Base-by-base conservation (phyloP, 2,888 invertebrate genomes). In the Pegoplata infirma region DNA sequence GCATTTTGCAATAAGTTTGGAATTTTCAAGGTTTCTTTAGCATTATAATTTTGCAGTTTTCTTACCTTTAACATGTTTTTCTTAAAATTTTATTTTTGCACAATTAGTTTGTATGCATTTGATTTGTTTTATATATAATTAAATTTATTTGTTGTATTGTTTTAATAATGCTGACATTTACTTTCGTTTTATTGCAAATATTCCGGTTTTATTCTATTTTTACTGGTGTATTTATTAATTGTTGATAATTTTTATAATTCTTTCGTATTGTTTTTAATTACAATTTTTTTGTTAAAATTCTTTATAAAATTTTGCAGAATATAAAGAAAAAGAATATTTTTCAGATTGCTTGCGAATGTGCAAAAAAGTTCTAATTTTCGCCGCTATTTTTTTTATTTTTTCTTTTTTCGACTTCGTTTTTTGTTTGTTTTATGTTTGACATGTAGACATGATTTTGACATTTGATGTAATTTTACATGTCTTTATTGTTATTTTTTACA, bases 41-140 rank as follows among this genome's bases (percentile, higher is more conserved):
- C 7, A n/a, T 8, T 47, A 17, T n/a, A n/a, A n/a, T n/a, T 40
- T 40, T 14, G 25, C n/a, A n/a, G n/a, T 40, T 21, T 28, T 21
- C 72, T 81, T 79, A 82, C 82, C 80, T 82, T 82, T 59, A 82
- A 76, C 82, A 82, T 82, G 49, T 69, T 78, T 56, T 46, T 69
- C 1, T 58, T 3, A 59, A 64, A 16, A n/a, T n/a, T n/a, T 49
- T 51, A 73, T 12, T 51, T 59, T 28, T 66, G 3, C 19, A 51
- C 25, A 63, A 21, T 69, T 68, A 69, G 49, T 69, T 69, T 23
- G 56, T 56, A 69, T 49, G 28, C 75, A 76, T 76, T 75, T 61
- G 21, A 40, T 40, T 55, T 5, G 36, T 40, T 67, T 14, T 12
- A n/a, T n/a, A 68, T 55, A 49, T 68, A 63, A 61, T 75, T 63